Percentiles rank a stretch among this genome's conserved stretches.
These are phyloP conservation scores for Clostera curtula DNA, from an alignment of 2,888 invertebrate genomes.

Conservation along the genomic window DNA sequence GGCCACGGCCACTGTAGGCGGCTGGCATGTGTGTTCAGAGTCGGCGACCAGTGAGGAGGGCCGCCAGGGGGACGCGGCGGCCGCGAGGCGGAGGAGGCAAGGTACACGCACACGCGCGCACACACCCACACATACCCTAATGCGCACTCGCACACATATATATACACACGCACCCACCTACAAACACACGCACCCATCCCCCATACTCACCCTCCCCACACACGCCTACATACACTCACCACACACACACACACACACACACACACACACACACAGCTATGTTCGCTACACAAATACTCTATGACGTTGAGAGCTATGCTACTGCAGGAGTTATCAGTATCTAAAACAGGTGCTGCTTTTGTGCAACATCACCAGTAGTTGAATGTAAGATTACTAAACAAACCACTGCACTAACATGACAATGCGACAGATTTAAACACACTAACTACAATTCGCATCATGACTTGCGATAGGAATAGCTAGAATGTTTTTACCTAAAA, in stretches of 20 bases:
- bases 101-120: slow-evolving; percentile 26
- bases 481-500: too few species aligned
- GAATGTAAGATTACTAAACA: too few species aligned
- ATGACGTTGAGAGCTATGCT: too few species aligned
- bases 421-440: too few species aligned
- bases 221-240: neutral
- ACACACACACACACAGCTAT: neutral
- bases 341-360: too few species aligned
- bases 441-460: too few species aligned
- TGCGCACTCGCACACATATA: slow-evolving; percentile 4
- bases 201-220: slow-evolving; percentile 1
- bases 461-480: too few species aligned
- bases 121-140: slow-evolving; percentile 12
- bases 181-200: slow-evolving; percentile 4
- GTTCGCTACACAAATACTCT: too few species aligned
- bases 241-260: neutral
- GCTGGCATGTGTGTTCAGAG: slow-evolving; percentile 68
- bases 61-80: slow-evolving; percentile 25
- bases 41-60: slow-evolving; percentile 56
- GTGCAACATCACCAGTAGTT: too few species aligned
- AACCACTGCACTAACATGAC: too few species aligned
- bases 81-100: slow-evolving; percentile 36
- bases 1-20: slow-evolving; percentile 19
- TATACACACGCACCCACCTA: too few species aligned
- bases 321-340: too few species aligned